Base-by-base conservation (phyloP, 2,888 invertebrate genomes). In the Melieria omissa region DNA sequence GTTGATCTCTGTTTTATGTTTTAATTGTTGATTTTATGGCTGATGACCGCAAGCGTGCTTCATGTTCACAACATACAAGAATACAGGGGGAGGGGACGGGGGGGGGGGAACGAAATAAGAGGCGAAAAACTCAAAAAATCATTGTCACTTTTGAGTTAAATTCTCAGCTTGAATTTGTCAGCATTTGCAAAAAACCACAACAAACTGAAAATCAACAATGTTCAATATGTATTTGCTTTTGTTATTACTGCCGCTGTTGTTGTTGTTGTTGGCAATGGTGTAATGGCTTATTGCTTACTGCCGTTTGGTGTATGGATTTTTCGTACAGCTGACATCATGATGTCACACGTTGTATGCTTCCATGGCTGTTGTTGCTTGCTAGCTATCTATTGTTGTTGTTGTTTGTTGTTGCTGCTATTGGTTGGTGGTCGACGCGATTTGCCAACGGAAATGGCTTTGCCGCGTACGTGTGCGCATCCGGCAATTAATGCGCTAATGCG, bases 371-470 rank as follows among this genome's bases (percentile, higher is more conserved):
- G n/a, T n/a, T 46, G 29, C 12, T 6, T 41, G 14, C 45, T 58
- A 16, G 46, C 42, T 16, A 16, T 16, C 7, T 49, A 49, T 12
- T 10, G 8, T 10, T 49, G 12, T 49, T 49, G 9, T 14, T 29
- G 4, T 29, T 14, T 29, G 4, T 29, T 14, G 12, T 45, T 6
- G 8, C n/a, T 14, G 16, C 58, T 29, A 58, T 29, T 16, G n/a
- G 14, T 29, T 5, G 10, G 41, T 58, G 16, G 16, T 12, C 45
- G 6, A 44, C 12, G 46, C n/a, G 42, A 46, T 41, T 47, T 46
- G 12, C 8, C 63, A 69, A 41, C 69, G 69, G 69, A 69, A 69
- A 69, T 63, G 46, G 44, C 57, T 63, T 69, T 46, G 62, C 14
- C 16, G 29, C 41, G 62, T 55, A 57, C 12, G 57, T 47, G 12